A percentile compares a stretch with the other conserved stretches of the same genome.
phyloP scores from a whole-genome alignment of 2,888 invertebrate genomes.

The Schizaphis graminum region DNA sequence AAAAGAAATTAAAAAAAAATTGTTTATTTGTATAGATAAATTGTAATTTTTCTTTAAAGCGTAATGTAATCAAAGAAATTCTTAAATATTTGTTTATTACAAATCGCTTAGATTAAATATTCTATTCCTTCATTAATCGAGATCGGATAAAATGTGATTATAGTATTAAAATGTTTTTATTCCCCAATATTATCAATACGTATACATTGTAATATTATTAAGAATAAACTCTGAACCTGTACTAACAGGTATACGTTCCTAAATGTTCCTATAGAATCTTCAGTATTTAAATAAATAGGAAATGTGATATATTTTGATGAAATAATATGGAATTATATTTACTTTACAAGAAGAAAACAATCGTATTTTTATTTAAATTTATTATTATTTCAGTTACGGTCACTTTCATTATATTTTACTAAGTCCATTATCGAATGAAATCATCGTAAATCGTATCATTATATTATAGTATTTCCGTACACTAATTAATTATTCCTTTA shows the following conservation, averaged over 20 bases:
- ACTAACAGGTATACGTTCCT: not conserved
- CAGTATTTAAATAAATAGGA: not conserved
- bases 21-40: slow-evolving; percentile 14
- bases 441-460: not conserved
- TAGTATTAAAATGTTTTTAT: not conserved
- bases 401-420: slow-evolving; percentile 6
- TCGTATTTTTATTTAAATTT: not conserved
- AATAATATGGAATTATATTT: not conserved
- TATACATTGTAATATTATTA: not conserved
- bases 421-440: not conserved
- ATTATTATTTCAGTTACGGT: not conserved
- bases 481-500: slow-evolving; percentile 34
- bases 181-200: slow-evolving; percentile 13
- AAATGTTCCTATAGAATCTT: not conserved
- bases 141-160: not conserved
- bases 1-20: slow-evolving; percentile 24
- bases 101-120: not conserved
- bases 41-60: slow-evolving; percentile 22
- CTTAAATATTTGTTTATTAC: slow-evolving; percentile 15
- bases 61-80: not conserved
- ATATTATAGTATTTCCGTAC: not conserved
- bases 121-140: not conserved
- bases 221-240: not conserved
- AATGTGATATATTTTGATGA: too few relatives aligned
- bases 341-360: not conserved